Base-by-base conservation (phyloP, 1,140 invertebrate species). In the Drosophila asahinai region DNA sequence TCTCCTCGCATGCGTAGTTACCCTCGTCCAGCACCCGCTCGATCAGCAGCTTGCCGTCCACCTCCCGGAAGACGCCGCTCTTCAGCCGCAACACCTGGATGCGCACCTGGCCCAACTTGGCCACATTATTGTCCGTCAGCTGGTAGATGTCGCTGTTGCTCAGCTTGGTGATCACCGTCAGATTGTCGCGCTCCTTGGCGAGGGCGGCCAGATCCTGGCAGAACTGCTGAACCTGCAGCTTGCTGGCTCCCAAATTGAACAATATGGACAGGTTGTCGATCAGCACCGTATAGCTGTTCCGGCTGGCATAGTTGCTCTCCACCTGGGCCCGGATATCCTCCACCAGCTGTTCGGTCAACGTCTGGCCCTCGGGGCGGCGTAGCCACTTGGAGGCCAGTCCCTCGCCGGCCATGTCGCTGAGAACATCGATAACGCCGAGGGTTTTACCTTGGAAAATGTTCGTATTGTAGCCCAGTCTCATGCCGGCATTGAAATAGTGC, bases 401-500 rank as follows among this genome's bases (percentile, higher is more conserved):
- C 36, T 91, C 64, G 5, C 57, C 40, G 1, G 83, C 83, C 73
- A 95, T 94, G 73, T 93, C 93, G 77, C 93, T 95, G 67, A 94
- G 94, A 25, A 94, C 93, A 87, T 95, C 95, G 43, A 95, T 94
- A 62, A 95, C 93, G 48, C 93, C 89, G 11, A 96, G 86, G 14
- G 93, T 91, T 58, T 94, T 93, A 17, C 95, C 94, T 60, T 94
- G 91, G 75, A 95, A 91, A 61, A 94, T 94, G 38, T 94, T 93
- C 27, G 96, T 93, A 91, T 96, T 96, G 80, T 96, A 96, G 30
- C 96, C 96, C 80, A 96, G 93, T 83, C 96, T 95, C 84, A 95
- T 94, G n/a, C 96, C 95, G 58, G 96, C 94, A 92, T 95, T 95
- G 57, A 96, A 95, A 81, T 96, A 97, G 86, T 97, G 96, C 27